Percentiles rank a stretch among this genome's conserved stretches.
Evolutionary conservation across 2,888 invertebrate species (phyloP).

Genomic region (Tigriopus californicus): DNA sequence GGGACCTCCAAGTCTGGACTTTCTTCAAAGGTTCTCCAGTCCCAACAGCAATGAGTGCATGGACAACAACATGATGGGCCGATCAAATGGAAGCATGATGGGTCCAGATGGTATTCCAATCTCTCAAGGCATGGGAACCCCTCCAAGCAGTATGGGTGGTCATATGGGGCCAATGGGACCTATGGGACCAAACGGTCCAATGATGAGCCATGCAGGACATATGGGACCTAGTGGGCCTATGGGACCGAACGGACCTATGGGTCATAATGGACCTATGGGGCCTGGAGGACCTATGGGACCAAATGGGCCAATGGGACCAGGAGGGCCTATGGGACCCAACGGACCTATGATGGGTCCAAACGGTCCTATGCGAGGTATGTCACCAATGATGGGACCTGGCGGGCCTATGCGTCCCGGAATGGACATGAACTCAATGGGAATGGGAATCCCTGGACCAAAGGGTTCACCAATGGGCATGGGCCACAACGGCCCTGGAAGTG

Average conservation of each 20-base stretch:
- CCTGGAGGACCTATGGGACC: slow-evolving; percentile 23
- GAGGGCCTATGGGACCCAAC: slow-evolving; percentile 19
- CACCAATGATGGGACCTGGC: slow-evolving; percentile 21
- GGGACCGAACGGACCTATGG: slow-evolving; percentile 12
- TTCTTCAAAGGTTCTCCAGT: slow-evolving; percentile 67
- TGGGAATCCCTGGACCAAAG: slow-evolving; percentile 29
- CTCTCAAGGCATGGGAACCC: slow-evolving; percentile 6
- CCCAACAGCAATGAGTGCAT: slow-evolving; percentile 51
- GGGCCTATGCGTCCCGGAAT: slow-evolving; percentile 21
- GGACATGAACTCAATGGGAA: slow-evolving; percentile 21
- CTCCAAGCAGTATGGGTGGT: slow-evolving; percentile 8
- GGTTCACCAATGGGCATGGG: slow-evolving; percentile 32
- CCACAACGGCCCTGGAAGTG: slow-evolving; percentile 31
- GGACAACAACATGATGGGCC: slow-evolving; percentile 52
- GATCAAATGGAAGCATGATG: slow-evolving; percentile 38
- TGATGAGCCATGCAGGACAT: slow-evolving; percentile 13
- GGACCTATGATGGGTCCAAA: slow-evolving; percentile 18
- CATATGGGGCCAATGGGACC: slow-evolving; percentile 28
- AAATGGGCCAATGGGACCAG: slow-evolving; percentile 22
- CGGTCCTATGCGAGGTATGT: slow-evolving; percentile 21
- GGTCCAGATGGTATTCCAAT: slow-evolving; percentile 24
- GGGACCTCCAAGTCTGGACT: slow-evolving; percentile 70
- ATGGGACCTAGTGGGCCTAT: slow-evolving; percentile 15
- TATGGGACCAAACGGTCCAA: slow-evolving; percentile 28
- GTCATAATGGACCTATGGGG: slow-evolving; percentile 18